Percentiles rank a stretch among this genome's conserved stretches.
Conservation (phyloP, 2,888 invertebrate species). For the Subacronicta megacephala region DNA sequence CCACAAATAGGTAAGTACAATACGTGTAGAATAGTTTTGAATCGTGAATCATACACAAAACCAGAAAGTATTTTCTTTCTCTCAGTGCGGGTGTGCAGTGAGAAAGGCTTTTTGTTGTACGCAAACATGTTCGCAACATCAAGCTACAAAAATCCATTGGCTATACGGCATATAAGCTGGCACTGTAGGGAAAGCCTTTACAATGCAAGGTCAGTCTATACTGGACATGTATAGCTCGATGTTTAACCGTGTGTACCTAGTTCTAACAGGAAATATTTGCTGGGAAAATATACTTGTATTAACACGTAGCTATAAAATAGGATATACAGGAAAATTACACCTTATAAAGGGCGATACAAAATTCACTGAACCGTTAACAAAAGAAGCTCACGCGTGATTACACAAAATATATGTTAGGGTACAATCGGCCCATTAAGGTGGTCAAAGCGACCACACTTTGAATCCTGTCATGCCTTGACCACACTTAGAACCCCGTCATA, state of each 20-base stretch:
- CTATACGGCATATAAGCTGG: too few relatives aligned
- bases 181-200: too few relatives aligned
- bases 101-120: conserved; percentile 6
- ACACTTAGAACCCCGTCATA: not conserved
- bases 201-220: too few relatives aligned
- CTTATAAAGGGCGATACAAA: conserved; percentile 55
- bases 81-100: conserved; percentile 9
- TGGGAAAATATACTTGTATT: conserved; percentile 17
- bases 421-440: not conserved
- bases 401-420: conserved; percentile 40
- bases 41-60: too few relatives aligned
- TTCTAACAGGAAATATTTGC: conserved; percentile 31
- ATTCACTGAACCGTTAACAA: conserved; percentile 55
- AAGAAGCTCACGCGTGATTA: conserved; percentile 57
- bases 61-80: too few relatives aligned
- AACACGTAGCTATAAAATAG: conserved; percentile 15
- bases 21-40: too few relatives aligned
- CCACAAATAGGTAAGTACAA: too few relatives aligned
- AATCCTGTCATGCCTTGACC: not conserved
- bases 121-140: too few relatives aligned
- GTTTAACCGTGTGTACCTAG: too few relatives aligned
- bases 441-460: not conserved
- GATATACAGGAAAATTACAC: conserved; percentile 39
- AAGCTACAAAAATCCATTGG: too few relatives aligned
- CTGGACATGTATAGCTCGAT: too few relatives aligned